A percentile compares a stretch with the other conserved stretches of the same genome.
phyloP scores from a whole-genome alignment of 2,113 vertebrate species.

The Callospermophilus lateralis region DNA sequence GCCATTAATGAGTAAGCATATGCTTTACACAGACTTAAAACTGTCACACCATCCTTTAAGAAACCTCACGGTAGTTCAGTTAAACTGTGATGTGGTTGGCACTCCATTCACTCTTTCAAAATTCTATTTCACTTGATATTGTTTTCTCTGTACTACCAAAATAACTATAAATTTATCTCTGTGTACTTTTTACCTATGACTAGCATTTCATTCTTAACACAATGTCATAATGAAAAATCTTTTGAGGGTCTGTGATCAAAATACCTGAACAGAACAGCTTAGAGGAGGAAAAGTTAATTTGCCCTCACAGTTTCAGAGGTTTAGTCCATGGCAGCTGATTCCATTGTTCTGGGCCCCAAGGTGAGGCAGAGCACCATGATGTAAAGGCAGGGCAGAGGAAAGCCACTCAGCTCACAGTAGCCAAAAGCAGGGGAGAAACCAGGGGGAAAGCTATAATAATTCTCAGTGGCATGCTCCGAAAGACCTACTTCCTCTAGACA shows the following conservation, averaged over 20 bases:
- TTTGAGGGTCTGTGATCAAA: background rate
- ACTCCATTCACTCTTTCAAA: background rate
- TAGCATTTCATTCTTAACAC: conserved; percentile 46
- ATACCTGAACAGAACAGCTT: no score
- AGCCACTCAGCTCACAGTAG: no score
- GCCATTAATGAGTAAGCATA: background rate
- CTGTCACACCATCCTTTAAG: background rate
- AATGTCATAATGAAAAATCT: conserved; percentile 51
- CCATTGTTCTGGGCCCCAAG: no score
- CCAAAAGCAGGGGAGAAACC: no score
- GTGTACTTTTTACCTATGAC: conserved; percentile 22
- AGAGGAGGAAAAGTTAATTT: no score
- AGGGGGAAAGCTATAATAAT: no score
- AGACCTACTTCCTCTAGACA: no score
- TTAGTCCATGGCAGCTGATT: no score
- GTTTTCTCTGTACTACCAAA: background rate
- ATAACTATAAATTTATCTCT: conserved; percentile 43
- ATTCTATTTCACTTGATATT: conserved; percentile 26
- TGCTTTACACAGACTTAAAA: background rate
- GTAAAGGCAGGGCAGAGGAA: no score
- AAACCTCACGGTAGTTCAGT: conserved; percentile 34
- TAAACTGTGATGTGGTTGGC: conserved; percentile 10
- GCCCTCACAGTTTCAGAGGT: no score
- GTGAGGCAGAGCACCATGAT: no score
- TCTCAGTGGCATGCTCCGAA: no score